Evolutionary conservation across 2,888 invertebrate genomes (phyloP).

Genomic region (Leucophenga maculata): DNA sequence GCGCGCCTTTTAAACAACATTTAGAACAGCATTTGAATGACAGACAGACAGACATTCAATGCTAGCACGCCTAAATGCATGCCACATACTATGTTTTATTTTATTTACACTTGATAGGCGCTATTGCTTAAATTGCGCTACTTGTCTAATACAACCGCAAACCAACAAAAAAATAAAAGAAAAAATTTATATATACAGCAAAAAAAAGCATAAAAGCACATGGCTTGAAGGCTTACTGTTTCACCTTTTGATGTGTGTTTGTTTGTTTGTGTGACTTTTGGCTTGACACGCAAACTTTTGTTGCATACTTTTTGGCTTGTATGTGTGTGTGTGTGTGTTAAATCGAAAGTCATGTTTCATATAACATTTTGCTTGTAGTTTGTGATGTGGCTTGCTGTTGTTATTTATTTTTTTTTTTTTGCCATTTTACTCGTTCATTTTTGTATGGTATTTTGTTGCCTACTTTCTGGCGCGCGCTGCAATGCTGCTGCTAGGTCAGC

Average conservation of each 20-base stretch:
- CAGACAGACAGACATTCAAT: constrained; percentile 1
- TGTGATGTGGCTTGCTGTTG: constrained; percentile 13
- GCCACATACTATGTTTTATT: background rate
- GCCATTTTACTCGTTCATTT: background rate
- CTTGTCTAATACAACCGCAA: constrained; percentile 9
- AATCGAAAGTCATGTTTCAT: constrained; percentile 55
- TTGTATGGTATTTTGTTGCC: constrained; percentile 1
- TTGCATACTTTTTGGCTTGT: constrained; percentile 18
- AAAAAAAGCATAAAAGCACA: background rate
- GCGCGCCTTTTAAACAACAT: constrained; percentile 18
- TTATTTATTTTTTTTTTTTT: constrained; percentile 5
- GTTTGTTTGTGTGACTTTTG: constrained; percentile 14
- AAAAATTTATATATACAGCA: too few relatives aligned
- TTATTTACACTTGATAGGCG: constrained; percentile 21
- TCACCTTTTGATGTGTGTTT: background rate
- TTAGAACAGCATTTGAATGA: background rate
- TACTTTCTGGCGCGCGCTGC: background rate
- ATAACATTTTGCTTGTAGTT: constrained; percentile 13
- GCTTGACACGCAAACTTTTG: constrained; percentile 26
- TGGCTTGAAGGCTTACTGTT: background rate
- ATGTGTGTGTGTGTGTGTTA: constrained; percentile 11
- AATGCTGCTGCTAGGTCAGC: background rate
- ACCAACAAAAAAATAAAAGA: too few relatives aligned
- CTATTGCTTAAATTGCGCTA: background rate
- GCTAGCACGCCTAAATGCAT: constrained; percentile 11